Percentiles rank a stretch among this genome's conserved stretches.
Evolutionary conservation across 2,113 vertebrate species (phyloP).

Genomic region (Trogon melanurus): DNA sequence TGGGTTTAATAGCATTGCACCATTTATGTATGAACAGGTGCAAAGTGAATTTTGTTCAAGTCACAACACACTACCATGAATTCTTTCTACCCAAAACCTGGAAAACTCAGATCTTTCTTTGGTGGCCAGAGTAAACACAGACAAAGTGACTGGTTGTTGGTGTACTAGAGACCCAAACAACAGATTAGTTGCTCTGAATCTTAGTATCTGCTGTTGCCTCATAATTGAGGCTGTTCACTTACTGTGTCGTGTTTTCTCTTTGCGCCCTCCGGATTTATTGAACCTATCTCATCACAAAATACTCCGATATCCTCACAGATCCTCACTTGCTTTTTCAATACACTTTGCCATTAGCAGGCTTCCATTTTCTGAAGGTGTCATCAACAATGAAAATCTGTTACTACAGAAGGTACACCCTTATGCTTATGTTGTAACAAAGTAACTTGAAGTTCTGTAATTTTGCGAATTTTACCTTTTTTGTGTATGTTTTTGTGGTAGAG

Average conservation of each 20-base stretch:
- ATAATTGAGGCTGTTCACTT: neutral
- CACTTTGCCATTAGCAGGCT: neutral
- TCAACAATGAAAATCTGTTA: neutral
- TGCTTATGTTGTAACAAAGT: neutral
- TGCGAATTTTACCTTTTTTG: neutral
- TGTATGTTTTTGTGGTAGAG: conserved; percentile 74
- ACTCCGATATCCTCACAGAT: neutral
- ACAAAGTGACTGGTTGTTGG: neutral
- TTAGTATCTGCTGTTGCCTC: neutral
- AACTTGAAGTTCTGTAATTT: neutral
- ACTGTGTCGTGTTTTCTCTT: neutral
- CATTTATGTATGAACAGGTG: neutral
- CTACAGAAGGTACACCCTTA: neutral
- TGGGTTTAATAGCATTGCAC: neutral
- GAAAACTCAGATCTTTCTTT: neutral
- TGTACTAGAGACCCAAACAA: neutral
- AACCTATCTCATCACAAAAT: neutral
- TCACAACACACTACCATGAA: neutral
- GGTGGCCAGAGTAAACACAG: neutral
- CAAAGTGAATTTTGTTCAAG: neutral
- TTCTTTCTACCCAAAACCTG: neutral
- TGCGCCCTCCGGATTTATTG: neutral
- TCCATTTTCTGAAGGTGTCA: neutral
- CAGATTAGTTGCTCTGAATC: neutral
- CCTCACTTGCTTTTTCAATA: neutral